phyloP scores from a whole-genome alignment of 1,140 invertebrate genomes.

The Acromyrmex heyeri region DNA sequence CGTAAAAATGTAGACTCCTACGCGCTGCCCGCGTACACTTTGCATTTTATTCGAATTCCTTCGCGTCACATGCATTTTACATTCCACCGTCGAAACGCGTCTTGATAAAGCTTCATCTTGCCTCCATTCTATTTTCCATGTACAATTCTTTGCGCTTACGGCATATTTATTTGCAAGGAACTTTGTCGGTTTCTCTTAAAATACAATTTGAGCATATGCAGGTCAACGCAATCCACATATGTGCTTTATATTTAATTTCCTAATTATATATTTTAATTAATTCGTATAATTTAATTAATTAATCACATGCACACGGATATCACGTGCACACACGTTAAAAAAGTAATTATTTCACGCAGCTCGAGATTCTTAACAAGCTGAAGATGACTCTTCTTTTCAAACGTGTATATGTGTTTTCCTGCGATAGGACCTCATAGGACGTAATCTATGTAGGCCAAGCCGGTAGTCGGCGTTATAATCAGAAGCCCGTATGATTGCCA shows the following conservation, averaged over 20 bases:
- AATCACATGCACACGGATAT: background rate
- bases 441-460: constrained; percentile 84
- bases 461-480: constrained; percentile 76
- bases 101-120: constrained; percentile 35
- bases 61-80: constrained; percentile 24
- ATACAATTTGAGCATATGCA: background rate
- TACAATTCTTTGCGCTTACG: background rate
- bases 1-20: constrained; percentile 51
- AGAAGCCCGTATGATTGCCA: constrained; percentile 80
- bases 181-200: background rate
- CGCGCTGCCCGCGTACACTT: constrained; percentile 36
- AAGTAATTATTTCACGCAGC: background rate
- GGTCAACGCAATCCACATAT: background rate
- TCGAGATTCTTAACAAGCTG: background rate
- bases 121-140: background rate
- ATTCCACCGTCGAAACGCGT: constrained; percentile 19
- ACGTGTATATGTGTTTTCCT: background rate
- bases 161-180: background rate
- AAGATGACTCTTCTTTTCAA: background rate
- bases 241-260: background rate
- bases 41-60: constrained; percentile 67
- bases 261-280: constrained; percentile 15
- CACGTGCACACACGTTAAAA: background rate
- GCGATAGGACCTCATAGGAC: constrained; percentile 70
- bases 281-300: constrained; percentile 27